Conservation (phyloP, 2,888 invertebrate species). For the Phorcus lineatus region DNA sequence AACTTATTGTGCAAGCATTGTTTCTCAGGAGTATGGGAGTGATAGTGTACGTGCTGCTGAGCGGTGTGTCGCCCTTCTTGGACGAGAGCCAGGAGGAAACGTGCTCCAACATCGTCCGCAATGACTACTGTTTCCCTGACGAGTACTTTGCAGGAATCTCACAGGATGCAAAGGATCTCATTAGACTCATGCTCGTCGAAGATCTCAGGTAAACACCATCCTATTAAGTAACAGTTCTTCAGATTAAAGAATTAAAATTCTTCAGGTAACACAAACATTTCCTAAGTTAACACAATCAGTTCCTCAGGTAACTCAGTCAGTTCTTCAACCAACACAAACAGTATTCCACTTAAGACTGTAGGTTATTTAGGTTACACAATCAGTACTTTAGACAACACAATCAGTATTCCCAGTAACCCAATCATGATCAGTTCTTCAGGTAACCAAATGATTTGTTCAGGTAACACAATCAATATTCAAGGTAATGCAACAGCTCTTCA, state of each 20-base stretch:
- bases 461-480: background rate
- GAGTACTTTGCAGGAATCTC: constrained; percentile 85
- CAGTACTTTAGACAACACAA: no score
- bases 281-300: background rate
- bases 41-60: constrained; percentile 86
- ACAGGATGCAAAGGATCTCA: constrained; percentile 82
- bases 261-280: background rate
- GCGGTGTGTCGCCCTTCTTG: constrained; percentile 87
- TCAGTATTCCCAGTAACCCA: no score
- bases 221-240: background rate
- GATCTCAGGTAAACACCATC: constrained; percentile 72
- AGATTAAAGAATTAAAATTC: background rate
- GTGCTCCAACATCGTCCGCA: constrained; percentile 87
- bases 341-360: no score
- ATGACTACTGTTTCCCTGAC: constrained; percentile 88
- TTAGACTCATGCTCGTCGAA: constrained; percentile 81
- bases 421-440: no score
- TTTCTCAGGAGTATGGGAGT: constrained; percentile 84
- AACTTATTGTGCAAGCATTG: background rate
- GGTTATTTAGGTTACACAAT: no score
- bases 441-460: background rate
- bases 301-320: background rate
- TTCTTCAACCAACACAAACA: no score
- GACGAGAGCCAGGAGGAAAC: constrained; percentile 90
- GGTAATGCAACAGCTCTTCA: no score